Conservation (phyloP, 2,888 invertebrate species). For the Apantesis nais region DNA sequence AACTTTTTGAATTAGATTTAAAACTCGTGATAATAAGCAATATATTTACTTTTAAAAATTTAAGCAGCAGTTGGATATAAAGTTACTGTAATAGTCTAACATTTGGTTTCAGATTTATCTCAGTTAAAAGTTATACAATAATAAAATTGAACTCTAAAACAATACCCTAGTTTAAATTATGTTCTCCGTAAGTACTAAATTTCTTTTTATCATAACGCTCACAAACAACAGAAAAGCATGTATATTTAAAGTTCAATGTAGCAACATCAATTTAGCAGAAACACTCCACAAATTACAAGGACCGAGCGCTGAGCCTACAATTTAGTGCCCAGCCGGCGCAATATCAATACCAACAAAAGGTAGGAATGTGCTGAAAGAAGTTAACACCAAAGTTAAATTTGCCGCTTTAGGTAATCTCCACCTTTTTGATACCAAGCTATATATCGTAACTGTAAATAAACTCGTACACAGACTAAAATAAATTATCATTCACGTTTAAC, state of each 20-base stretch:
- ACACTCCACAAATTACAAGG: conserved; percentile 45
- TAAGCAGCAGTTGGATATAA: not conserved
- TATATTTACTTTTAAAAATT: not conserved
- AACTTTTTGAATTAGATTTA: not conserved
- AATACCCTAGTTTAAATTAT: conserved; percentile 21
- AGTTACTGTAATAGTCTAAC: not conserved
- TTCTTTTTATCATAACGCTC: conserved; percentile 32
- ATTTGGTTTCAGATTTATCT: not conserved
- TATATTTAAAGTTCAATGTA: conserved; percentile 44
- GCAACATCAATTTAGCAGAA: conserved; percentile 42
- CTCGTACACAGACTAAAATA: conserved; percentile 13
- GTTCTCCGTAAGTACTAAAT: conserved; percentile 12
- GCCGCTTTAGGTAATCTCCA: conserved; percentile 35
- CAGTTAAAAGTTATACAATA: not conserved
- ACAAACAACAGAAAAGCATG: conserved; percentile 27
- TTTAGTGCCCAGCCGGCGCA: conserved; percentile 47
- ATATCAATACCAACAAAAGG: conserved; percentile 52
- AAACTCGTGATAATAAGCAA: no score
- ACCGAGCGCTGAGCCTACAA: conserved; percentile 49
- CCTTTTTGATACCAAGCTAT: conserved; percentile 23
- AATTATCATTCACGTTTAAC: not conserved
- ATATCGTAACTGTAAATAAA: conserved; percentile 16
- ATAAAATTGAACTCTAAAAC: not conserved
- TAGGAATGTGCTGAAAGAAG: conserved; percentile 53
- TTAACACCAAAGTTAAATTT: conserved; percentile 48